These are phyloP conservation scores for Thera obeliscata DNA, from an alignment of 2,888 invertebrate genomes.

Conservation along the genomic window DNA sequence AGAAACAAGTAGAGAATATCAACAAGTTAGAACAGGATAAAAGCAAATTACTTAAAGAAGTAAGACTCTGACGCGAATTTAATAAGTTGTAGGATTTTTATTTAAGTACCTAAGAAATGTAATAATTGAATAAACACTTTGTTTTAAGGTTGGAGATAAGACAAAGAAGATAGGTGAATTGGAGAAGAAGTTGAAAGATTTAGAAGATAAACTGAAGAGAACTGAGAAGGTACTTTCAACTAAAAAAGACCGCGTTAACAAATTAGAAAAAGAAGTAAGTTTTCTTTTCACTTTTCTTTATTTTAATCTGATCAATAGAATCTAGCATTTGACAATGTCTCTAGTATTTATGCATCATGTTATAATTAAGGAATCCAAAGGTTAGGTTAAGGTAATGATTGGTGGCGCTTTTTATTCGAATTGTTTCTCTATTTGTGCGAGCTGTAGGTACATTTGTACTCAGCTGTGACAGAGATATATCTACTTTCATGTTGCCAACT, in stretches of 20 bases:
- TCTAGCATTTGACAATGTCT: not conserved
- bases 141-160: conserved; percentile 85
- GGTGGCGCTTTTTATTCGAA: too few relatives aligned
- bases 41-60: conserved; percentile 85
- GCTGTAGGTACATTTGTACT: not conserved
- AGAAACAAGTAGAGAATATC: conserved; percentile 82
- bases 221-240: conserved; percentile 81
- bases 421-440: too few relatives aligned
- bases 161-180: conserved; percentile 85
- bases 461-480: not conserved
- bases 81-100: not conserved
- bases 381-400: too few relatives aligned
- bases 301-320: not conserved
- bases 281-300: not conserved
- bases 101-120: not conserved
- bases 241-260: conserved; percentile 84
- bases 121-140: conserved; percentile 21
- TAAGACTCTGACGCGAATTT: conserved; percentile 47
- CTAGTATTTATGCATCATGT: not conserved
- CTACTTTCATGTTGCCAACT: not conserved
- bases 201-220: conserved; percentile 87
- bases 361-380: too few relatives aligned
- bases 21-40: conserved; percentile 82
- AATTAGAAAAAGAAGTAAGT: conserved; percentile 86
- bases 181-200: conserved; percentile 87